Conservation (phyloP, 2,888 invertebrate genomes). For the Sarcophaga subvicina region DNA sequence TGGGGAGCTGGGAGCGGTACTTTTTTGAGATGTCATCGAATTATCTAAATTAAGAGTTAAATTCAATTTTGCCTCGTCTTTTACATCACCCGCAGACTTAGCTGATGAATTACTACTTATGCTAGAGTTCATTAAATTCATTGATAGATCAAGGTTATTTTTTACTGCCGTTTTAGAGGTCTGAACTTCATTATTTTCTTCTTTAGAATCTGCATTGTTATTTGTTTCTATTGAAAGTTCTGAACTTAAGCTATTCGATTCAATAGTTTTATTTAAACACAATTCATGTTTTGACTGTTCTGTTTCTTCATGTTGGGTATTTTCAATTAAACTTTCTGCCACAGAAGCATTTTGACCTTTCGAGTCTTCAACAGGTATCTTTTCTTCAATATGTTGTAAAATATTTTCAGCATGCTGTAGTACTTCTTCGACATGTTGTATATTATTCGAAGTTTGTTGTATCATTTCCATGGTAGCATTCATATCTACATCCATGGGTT, state of each 20-base stretch:
- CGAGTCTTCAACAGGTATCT: background rate
- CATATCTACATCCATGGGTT: conserved; percentile 78
- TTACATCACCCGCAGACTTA: conserved; percentile 4
- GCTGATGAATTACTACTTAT: conserved; percentile 1
- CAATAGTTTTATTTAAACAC: conserved; percentile 53
- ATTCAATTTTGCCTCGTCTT: conserved; percentile 47
- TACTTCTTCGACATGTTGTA: conserved; percentile 61
- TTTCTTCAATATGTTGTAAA: conserved; percentile 37
- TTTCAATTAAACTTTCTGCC: background rate
- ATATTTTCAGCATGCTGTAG: conserved; percentile 56
- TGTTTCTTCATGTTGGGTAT: conserved; percentile 15
- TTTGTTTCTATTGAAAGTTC: conserved; percentile 43
- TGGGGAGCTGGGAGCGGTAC: conserved; percentile 72
- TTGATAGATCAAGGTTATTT: conserved; percentile 3
- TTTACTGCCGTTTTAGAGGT: background rate
- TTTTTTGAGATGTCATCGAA: conserved; percentile 57
- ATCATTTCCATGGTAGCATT: conserved; percentile 73
- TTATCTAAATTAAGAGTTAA: conserved; percentile 61
- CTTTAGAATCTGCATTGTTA: conserved; percentile 16
- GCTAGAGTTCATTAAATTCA: conserved; percentile 30
- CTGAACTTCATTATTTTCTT: background rate
- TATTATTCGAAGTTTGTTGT: conserved; percentile 63
- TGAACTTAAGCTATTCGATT: conserved; percentile 27
- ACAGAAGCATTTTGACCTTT: conserved; percentile 25
- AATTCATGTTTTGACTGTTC: conserved; percentile 49